Percentiles rank a stretch among this genome's conserved stretches.
phyloP scores from a whole-genome alignment of 2,797 vertebrate genomes.

The Rhinella marina region DNA sequence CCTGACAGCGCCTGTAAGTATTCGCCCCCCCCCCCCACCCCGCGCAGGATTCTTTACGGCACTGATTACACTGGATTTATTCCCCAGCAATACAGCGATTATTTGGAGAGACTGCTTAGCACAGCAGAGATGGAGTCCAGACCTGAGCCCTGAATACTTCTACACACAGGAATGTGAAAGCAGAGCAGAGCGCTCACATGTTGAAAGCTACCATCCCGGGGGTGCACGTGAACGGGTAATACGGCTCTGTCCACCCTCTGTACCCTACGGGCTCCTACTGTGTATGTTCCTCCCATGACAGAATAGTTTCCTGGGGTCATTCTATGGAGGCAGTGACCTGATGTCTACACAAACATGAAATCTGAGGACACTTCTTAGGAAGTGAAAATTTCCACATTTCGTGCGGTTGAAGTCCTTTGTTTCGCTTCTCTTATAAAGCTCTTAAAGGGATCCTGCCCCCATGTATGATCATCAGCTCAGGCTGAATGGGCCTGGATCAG shows the following conservation, averaged over 20 bases:
- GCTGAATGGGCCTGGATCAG: too few species aligned
- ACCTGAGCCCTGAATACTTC: background rate
- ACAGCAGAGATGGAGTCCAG: background rate
- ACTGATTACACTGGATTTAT: background rate
- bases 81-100: background rate
- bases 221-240: too few species aligned
- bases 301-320: background rate
- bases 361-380: background rate
- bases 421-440: background rate
- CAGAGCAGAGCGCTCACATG: too few species aligned
- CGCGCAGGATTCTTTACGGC: too few species aligned
- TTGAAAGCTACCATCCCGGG: background rate
- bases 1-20: too few species aligned
- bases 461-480: background rate
- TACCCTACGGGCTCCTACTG: too few species aligned
- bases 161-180: background rate
- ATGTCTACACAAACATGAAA: background rate
- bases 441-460: background rate
- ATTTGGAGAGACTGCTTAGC: background rate
- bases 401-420: background rate
- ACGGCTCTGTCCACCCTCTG: too few species aligned
- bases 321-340: background rate
- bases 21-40: too few species aligned
- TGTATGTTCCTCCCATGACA: background rate
- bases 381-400: background rate